Evolutionary conservation across 2,888 invertebrate genomes (phyloP).

Genomic region (Drosophila incognita): DNA sequence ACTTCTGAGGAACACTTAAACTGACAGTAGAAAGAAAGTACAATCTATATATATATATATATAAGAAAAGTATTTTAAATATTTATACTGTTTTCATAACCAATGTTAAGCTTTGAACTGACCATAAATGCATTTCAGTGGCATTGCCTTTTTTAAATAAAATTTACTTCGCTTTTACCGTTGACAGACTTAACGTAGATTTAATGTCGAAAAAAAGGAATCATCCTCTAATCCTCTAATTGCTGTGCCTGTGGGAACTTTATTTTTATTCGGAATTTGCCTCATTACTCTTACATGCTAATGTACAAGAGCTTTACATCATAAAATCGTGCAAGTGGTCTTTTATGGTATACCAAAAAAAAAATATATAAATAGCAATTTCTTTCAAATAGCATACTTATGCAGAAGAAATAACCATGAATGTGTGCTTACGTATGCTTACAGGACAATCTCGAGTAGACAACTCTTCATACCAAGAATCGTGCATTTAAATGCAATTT

Average conservation of each 20-base stretch:
- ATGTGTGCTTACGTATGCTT: not conserved
- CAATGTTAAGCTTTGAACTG: conserved; percentile 28
- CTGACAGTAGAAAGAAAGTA: conserved; percentile 42
- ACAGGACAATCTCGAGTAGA: not conserved
- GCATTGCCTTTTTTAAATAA: conserved; percentile 20
- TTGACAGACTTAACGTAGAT: not conserved
- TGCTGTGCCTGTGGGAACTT: not conserved
- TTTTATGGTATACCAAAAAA: not conserved
- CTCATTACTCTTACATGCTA: not conserved
- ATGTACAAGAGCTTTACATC: not conserved
- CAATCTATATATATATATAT: conserved; percentile 44
- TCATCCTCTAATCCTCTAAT: not conserved
- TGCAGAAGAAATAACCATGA: not conserved
- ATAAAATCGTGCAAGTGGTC: not conserved
- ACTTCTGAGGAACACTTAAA: conserved; percentile 36
- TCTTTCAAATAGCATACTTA: not conserved
- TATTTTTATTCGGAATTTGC: not conserved
- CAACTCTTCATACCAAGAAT: not conserved
- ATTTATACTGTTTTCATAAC: conserved; percentile 47
- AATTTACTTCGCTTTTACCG: conserved; percentile 1
- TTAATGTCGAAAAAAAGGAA: too few relatives aligned
- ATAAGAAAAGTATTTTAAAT: conserved; percentile 45
- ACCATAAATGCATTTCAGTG: conserved; percentile 26
- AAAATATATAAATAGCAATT: not conserved
- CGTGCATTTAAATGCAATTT: not conserved